Evolutionary conservation across 2,888 invertebrate genomes (phyloP).

Genomic region (Calliphora vomitoria): DNA sequence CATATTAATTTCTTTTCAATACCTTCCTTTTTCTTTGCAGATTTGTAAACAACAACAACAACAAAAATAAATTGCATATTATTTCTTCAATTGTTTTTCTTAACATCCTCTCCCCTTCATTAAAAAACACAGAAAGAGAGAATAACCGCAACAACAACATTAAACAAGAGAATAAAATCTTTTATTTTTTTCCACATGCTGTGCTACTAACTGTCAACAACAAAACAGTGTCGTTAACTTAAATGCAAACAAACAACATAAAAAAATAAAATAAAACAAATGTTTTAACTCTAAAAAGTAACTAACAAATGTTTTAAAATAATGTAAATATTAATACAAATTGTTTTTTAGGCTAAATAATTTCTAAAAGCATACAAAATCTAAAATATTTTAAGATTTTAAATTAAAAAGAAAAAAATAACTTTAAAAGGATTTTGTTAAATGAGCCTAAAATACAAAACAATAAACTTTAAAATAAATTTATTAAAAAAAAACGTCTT

Average conservation of each 20-base stretch:
- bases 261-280: background rate
- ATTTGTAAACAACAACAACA: conserved; percentile 48
- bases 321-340: conserved; percentile 65
- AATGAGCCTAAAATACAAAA: conserved; percentile 69
- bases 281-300: conserved; percentile 18
- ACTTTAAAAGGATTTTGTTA: conserved; percentile 41
- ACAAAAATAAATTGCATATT: conserved; percentile 50
- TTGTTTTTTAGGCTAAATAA: conserved; percentile 62
- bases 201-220: conserved; percentile 45
- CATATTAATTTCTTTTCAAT: background rate
- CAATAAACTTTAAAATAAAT: conserved; percentile 46
- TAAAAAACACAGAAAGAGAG: background rate
- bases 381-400: conserved; percentile 22
- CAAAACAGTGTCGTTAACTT: conserved; percentile 21
- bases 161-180: conserved; percentile 28
- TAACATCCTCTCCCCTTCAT: background rate
- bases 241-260: conserved; percentile 26
- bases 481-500: conserved; percentile 54
- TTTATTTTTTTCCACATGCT: conserved; percentile 34
- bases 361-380: conserved; percentile 24
- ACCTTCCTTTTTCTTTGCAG: conserved; percentile 54
- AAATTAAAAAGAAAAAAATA: conserved; percentile 14
- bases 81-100: conserved; percentile 38
- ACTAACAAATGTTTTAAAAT: conserved; percentile 62
- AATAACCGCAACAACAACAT: background rate